Evolutionary conservation across 1,140 invertebrate species (phyloP).

Genomic region (Drosophila truncata): DNA sequence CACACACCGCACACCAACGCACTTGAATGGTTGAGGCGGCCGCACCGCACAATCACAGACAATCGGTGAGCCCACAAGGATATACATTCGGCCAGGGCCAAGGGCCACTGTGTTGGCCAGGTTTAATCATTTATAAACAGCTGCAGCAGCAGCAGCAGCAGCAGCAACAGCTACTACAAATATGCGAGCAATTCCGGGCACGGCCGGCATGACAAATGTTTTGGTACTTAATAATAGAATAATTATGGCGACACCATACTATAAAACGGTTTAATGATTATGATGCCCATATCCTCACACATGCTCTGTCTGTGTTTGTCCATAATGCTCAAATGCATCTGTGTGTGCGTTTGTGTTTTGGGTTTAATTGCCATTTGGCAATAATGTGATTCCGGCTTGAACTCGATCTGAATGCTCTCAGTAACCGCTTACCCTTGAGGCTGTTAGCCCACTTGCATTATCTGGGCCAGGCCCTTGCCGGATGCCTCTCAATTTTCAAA

Average conservation of each 20-base stretch:
- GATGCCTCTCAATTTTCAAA: conserved; percentile 41
- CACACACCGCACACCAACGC: conserved; percentile 18
- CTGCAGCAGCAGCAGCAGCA: conserved; percentile 34
- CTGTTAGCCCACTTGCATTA: conserved; percentile 24
- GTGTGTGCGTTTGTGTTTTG: conserved; percentile 16
- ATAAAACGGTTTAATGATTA: conserved; percentile 80
- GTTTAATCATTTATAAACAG: conserved; percentile 82
- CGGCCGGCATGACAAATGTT: conserved; percentile 79
- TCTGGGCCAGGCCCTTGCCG: conserved; percentile 10
- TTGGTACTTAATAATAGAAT: conserved; percentile 83
- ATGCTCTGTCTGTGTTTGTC: neutral
- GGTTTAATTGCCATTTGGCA: conserved; percentile 45
- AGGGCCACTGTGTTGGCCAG: conserved; percentile 55
- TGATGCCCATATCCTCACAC: conserved; percentile 48
- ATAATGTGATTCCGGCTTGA: conserved; percentile 19
- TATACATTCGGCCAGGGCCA: conserved; percentile 34
- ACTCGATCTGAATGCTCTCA: neutral
- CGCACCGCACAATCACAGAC: conserved; percentile 65
- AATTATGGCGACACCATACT: conserved; percentile 80
- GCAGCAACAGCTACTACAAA: conserved; percentile 45
- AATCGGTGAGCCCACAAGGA: conserved; percentile 50
- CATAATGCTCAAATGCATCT: conserved; percentile 12
- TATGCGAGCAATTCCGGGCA: conserved; percentile 50
- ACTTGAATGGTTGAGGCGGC: conserved; percentile 57
- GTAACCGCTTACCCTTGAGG: conserved; percentile 3